Percentiles rank a stretch among this genome's conserved stretches.
Conservation (phyloP, 2,113 vertebrate genomes). For the Shinisaurus crocodilurus region DNA sequence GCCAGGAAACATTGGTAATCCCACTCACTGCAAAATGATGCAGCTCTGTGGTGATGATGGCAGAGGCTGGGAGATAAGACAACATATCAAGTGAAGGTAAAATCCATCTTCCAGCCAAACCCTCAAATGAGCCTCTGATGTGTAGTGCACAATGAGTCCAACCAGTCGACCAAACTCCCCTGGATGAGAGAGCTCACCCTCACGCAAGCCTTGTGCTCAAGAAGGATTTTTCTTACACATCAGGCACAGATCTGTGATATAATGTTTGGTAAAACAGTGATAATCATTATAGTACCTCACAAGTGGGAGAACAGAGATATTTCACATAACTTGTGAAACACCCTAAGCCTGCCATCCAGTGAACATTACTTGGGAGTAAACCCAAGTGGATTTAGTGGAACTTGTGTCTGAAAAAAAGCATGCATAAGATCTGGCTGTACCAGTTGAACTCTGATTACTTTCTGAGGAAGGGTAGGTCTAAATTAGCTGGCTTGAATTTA, state of each 20-base stretch:
- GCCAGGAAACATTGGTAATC: not conserved
- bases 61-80: not conserved
- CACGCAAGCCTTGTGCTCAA: not conserved
- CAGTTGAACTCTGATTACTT: not conserved
- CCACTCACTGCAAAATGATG: not conserved
- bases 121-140: not conserved
- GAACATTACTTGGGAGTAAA: not conserved
- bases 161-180: too few species aligned
- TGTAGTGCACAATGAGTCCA: not conserved
- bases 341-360: not conserved
- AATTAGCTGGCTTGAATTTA: too few species aligned
- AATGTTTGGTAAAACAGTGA: not conserved
- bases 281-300: not conserved
- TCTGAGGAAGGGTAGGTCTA: not conserved
- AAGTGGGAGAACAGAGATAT: not conserved
- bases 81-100: not conserved
- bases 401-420: not conserved
- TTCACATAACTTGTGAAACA: not conserved
- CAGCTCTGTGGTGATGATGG: not conserved
- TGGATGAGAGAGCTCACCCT: not conserved
- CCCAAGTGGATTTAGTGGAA: not conserved
- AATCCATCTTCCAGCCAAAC: not conserved
- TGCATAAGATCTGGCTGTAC: not conserved
- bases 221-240: not conserved
- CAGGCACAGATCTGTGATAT: not conserved